These are phyloP conservation scores for Erynnis tages DNA, from an alignment of 2,888 invertebrate genomes.

Conservation along the genomic window DNA sequence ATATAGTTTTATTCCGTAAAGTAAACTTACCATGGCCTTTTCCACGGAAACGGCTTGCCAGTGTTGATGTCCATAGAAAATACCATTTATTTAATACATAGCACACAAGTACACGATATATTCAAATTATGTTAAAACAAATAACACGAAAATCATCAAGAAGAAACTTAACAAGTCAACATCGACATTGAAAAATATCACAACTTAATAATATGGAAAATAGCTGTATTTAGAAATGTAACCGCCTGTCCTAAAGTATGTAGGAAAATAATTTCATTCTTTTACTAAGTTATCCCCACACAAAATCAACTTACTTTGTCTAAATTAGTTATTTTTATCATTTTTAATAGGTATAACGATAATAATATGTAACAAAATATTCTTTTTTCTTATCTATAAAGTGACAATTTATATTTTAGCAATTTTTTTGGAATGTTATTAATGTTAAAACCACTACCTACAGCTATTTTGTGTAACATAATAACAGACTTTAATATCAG, in stretches of 20 bases:
- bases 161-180: constrained; percentile 11
- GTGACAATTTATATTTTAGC: too few relatives aligned
- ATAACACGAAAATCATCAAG: constrained; percentile 7
- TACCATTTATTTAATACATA: constrained; percentile 65
- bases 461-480: constrained; percentile 25
- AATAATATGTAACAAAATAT: constrained; percentile 24
- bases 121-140: constrained; percentile 34
- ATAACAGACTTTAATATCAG: constrained; percentile 10
- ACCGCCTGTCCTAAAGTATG: constrained; percentile 1
- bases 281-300: too few relatives aligned
- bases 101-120: constrained; percentile 54
- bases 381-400: background rate
- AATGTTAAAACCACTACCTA: constrained; percentile 25
- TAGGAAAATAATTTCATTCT: background rate
- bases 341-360: background rate
- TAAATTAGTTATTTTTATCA: too few relatives aligned
- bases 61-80: constrained; percentile 78
- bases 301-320: background rate
- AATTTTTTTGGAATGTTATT: constrained; percentile 21
- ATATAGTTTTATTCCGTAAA: constrained; percentile 63
- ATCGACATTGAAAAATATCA: constrained; percentile 25
- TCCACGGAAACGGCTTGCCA: constrained; percentile 71
- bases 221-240: constrained; percentile 25
- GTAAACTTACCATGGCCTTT: constrained; percentile 76
- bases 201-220: constrained; percentile 30